A percentile compares a stretch with the other conserved stretches of the same genome.
Conservation (phyloP, 2,888 invertebrate species). For the Bibio marci region DNA sequence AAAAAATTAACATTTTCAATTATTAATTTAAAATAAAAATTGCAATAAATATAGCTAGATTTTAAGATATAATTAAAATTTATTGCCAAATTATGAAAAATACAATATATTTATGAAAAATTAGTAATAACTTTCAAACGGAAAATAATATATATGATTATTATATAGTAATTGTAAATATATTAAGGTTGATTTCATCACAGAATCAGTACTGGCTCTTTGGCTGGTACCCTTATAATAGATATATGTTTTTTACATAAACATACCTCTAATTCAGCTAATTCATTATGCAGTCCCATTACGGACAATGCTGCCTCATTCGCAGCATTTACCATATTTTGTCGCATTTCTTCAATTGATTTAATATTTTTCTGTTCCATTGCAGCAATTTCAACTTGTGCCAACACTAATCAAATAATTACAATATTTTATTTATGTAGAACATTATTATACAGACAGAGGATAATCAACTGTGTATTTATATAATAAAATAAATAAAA, state of each 20-base stretch:
- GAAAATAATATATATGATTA: no score
- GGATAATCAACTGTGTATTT: neutral
- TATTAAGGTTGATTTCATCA: no score
- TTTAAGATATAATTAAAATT: no score
- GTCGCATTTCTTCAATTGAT: conserved; percentile 24
- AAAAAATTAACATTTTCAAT: neutral
- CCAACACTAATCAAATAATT: conserved; percentile 18
- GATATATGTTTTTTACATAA: no score
- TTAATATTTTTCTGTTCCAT: conserved; percentile 15
- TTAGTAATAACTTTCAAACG: no score
- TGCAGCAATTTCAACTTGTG: conserved; percentile 23
- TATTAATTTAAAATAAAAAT: no score
- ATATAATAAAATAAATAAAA: neutral
- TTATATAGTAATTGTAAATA: no score
- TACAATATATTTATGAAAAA: no score
- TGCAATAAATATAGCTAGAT: no score
- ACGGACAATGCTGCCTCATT: conserved; percentile 23
- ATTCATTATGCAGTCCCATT: conserved; percentile 24
- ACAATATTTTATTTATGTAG: neutral
- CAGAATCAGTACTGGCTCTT: no score
- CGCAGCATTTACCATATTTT: conserved; percentile 22
- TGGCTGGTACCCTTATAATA: no score
- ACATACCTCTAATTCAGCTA: conserved; percentile 19
- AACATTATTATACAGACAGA: neutral
- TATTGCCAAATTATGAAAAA: no score